These are phyloP conservation scores for Phaonia tiefii DNA, from an alignment of 2,888 invertebrate species.

Conservation along the genomic window DNA sequence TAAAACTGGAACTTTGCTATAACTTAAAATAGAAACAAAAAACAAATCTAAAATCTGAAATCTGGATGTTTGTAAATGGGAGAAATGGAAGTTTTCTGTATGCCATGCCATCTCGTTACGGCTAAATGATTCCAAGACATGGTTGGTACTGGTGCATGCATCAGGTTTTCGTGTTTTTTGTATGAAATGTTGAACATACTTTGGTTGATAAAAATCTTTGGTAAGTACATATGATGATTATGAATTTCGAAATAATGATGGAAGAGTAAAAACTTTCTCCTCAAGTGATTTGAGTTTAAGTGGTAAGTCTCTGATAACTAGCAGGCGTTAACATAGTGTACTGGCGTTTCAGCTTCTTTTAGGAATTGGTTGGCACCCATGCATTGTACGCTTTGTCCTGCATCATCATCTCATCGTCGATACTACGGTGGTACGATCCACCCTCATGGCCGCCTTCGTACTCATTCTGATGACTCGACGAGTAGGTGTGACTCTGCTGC, in stretches of 20 bases:
- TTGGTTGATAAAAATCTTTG: conserved; percentile 41
- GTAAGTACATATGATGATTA: conserved; percentile 29
- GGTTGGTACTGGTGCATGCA: not conserved
- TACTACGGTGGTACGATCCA: conserved; percentile 83
- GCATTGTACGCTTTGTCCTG: conserved; percentile 85
- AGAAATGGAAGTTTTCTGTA: conserved; percentile 11
- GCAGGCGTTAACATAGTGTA: no score
- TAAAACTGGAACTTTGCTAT: conserved; percentile 15
- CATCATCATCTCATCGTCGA: conserved; percentile 83
- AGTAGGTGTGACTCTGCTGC: conserved; percentile 88
- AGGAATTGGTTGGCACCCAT: conserved; percentile 78
- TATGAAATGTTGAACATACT: not conserved
- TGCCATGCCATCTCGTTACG: conserved; percentile 36
- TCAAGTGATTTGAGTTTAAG: not conserved
- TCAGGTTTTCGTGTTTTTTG: not conserved
- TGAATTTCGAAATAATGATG: not conserved
- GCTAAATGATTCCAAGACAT: conserved; percentile 46
- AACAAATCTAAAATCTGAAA: not conserved
- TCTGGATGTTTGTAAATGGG: not conserved
- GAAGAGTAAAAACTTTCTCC: conserved; percentile 49
- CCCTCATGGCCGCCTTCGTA: conserved; percentile 83
- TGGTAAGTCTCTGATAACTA: not conserved
- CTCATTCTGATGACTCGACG: conserved; percentile 85
- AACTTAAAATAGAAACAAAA: conserved; percentile 19
- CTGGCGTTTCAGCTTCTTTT: conserved; percentile 25